Conservation (phyloP, 2,888 invertebrate genomes). For the Itoplectis maculator region DNA sequence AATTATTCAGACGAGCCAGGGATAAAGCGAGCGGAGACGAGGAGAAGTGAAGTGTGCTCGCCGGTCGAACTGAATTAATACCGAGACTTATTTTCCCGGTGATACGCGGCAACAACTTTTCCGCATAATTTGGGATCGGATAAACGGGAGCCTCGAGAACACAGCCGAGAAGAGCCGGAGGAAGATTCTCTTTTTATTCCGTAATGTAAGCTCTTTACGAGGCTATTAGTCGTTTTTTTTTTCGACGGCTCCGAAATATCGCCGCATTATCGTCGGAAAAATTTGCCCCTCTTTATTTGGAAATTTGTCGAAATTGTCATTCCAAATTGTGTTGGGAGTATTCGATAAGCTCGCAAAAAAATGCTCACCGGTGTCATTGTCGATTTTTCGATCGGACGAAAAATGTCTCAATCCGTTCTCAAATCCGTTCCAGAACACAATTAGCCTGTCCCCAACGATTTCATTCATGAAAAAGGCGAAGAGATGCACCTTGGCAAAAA, state of each 20-base stretch:
- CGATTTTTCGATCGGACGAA: no score
- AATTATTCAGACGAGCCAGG: conserved; percentile 54
- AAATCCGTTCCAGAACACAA: neutral
- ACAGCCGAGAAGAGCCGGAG: neutral
- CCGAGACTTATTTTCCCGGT: conserved; percentile 13
- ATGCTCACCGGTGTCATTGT: no score
- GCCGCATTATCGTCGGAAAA: neutral
- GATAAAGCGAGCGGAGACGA: conserved; percentile 10
- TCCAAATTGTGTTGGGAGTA: no score
- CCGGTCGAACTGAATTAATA: conserved; percentile 47
- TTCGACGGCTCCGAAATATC: neutral
- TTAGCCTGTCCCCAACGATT: conserved; percentile 6
- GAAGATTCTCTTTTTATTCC: conserved; percentile 21
- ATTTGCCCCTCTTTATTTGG: no score
- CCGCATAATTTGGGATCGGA: conserved; percentile 24
- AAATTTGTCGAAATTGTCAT: no score
- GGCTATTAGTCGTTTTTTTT: conserved; percentile 24
- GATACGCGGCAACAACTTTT: conserved; percentile 38
- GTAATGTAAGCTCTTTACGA: neutral
- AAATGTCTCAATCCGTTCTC: no score
- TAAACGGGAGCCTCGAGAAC: conserved; percentile 13
- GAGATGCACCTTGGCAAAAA: neutral
- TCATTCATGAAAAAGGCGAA: neutral
- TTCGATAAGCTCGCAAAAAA: no score
- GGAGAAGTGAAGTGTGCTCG: conserved; percentile 19